phyloP scores from a whole-genome alignment of 2,888 invertebrate genomes.

The Acleris cristana region DNA sequence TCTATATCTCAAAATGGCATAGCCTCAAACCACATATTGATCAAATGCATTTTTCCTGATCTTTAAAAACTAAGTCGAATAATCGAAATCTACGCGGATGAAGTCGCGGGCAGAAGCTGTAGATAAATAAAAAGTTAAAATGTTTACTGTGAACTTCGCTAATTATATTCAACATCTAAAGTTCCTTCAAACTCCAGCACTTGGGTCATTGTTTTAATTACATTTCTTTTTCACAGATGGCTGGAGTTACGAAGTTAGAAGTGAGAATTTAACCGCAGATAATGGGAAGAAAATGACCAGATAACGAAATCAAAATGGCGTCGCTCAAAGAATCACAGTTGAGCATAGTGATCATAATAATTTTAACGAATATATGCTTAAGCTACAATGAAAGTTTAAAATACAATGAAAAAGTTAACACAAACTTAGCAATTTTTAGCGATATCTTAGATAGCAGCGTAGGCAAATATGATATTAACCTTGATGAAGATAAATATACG shows the following conservation, averaged over 20 bases:
- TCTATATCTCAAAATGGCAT: no score
- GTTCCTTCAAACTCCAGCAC: constrained; percentile 17
- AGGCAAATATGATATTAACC: constrained; percentile 39
- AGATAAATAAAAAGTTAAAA: background rate
- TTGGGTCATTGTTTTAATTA: constrained; percentile 31
- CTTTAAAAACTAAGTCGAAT: no score
- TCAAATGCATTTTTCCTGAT: no score
- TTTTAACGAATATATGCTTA: constrained; percentile 45
- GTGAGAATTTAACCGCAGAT: constrained; percentile 17
- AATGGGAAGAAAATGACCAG: constrained; percentile 39
- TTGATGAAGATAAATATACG: constrained; percentile 22
- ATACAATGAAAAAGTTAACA: constrained; percentile 34
- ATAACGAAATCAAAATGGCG: constrained; percentile 47
- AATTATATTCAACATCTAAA: constrained; percentile 25
- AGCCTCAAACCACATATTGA: no score
- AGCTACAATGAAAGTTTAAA: constrained; percentile 43
- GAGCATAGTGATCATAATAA: constrained; percentile 41
- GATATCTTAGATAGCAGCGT: constrained; percentile 50
- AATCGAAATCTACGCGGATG: no score
- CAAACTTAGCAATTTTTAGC: constrained; percentile 43
- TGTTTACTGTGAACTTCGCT: constrained; percentile 5
- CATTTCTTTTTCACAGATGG: constrained; percentile 33
- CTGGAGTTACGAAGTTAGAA: constrained; percentile 21
- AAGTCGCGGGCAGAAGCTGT: no score
- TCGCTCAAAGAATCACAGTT: constrained; percentile 37